These are phyloP conservation scores for Oxycera nigricornis DNA, from an alignment of 2,888 invertebrate species.

Conservation along the genomic window DNA sequence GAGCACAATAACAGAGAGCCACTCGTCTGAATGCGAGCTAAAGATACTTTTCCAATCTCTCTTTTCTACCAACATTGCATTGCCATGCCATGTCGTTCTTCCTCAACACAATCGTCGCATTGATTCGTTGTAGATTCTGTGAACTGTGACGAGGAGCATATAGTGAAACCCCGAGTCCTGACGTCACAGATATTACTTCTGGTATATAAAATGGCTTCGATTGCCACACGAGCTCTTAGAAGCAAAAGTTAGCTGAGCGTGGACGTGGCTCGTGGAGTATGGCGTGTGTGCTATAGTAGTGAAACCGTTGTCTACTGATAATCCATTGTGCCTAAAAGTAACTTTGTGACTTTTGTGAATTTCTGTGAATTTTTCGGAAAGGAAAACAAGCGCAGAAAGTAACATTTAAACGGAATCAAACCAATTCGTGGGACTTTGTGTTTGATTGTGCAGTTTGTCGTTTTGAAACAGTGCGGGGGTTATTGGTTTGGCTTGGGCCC, in stretches of 20 bases:
- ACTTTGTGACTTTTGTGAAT: not conserved
- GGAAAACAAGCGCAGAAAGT: slow-evolving; percentile 33
- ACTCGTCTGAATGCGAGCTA: not conserved
- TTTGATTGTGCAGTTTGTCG: not conserved
- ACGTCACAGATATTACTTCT: slow-evolving; percentile 21
- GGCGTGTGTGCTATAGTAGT: slow-evolving; percentile 13
- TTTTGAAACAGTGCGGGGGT: not conserved
- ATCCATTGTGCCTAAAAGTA: not conserved
- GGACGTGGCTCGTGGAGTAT: slow-evolving; percentile 37
- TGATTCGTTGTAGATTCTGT: not conserved
- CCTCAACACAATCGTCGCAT: not conserved
- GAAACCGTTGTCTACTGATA: not conserved
- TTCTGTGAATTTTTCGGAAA: slow-evolving; percentile 27
- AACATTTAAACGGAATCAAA: not conserved
- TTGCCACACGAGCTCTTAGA: slow-evolving; percentile 48
- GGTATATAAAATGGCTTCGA: slow-evolving; percentile 48
- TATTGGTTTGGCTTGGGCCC: slow-evolving; percentile 35
- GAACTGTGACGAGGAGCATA: too few species aligned
- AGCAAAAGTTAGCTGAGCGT: slow-evolving; percentile 49
- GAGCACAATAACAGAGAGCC: slow-evolving; percentile 30
- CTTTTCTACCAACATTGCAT: slow-evolving; percentile 23
- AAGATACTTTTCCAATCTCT: not conserved
- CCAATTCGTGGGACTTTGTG: not conserved
- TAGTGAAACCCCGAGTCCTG: not conserved
- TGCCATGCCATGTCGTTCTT: not conserved